phyloP scores from a whole-genome alignment of 1,140 invertebrate species.

The Drosophila ficusphila region DNA sequence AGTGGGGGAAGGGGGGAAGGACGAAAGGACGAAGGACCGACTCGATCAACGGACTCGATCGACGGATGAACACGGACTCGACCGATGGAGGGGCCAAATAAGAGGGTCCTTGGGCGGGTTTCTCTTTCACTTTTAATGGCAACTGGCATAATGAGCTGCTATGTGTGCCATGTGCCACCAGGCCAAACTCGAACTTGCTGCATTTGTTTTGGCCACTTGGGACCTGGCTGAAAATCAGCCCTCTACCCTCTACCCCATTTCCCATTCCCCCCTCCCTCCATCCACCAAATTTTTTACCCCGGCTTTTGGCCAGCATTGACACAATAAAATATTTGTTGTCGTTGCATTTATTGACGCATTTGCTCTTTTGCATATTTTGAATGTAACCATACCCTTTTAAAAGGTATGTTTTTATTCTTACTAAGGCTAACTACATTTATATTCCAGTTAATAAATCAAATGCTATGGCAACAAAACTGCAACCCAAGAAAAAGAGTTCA shows the following conservation, averaged over 20 bases:
- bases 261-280: too few species aligned
- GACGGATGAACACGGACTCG: too few species aligned
- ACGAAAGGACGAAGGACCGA: too few species aligned
- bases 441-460: background rate
- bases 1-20: background rate
- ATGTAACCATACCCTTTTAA: conserved; percentile 17
- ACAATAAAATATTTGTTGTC: conserved; percentile 74
- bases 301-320: conserved; percentile 67
- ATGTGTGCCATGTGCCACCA: conserved; percentile 48
- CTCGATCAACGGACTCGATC: too few species aligned
- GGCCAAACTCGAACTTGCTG: conserved; percentile 27
- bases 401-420: background rate
- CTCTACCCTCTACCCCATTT: too few species aligned
- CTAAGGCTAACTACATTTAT: background rate
- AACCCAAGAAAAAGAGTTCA: too few species aligned
- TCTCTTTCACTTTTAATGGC: conserved; percentile 72
- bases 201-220: conserved; percentile 66
- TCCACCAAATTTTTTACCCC: background rate
- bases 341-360: conserved; percentile 80
- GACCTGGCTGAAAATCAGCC: conserved; percentile 31
- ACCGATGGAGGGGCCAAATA: too few species aligned
- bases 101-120: conserved; percentile 31
- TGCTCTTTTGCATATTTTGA: conserved; percentile 72
- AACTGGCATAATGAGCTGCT: conserved; percentile 70
- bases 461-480: background rate